Base-by-base conservation (phyloP, 1,140 invertebrate species). In the Euschistus heros region DNA sequence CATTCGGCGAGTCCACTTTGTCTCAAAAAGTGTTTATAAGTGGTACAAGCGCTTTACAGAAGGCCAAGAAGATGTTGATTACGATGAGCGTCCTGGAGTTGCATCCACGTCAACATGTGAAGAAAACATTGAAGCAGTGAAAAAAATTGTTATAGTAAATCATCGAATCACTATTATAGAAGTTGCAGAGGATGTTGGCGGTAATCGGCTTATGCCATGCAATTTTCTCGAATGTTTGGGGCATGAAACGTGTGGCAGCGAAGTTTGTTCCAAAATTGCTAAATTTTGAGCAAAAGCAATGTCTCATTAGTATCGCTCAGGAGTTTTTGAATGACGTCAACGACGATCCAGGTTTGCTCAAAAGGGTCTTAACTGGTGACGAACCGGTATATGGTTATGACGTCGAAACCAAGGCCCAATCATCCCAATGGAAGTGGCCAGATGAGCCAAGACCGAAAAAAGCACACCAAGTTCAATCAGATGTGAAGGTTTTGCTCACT, bases 91-190 rank as follows among this genome's bases (percentile, higher is more conserved):
- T 47, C 54, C 69, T 55, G 63, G 70, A 66, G 66, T 66, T 50
- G 68, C 69, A 50, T 67, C 67, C 61, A 71, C 67, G 65, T 70
- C 66, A 66, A 67, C 65, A 66, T 70, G 65, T 42, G 65, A 71
- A 68, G 70, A 71, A 68, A 70, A 71, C 61, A 59, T 72, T 42
- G 66, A 72, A 62, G 65, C 66, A 68, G 68, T 69, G 64, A 66
- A 70, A 52, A 50, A 68, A 68, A 70, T 70, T 37, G 67, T 71
- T 68, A 61, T 71, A 62, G 64, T 69, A 15, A 67, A 72, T 72
- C 63, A 68, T 65, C 66, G 61, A 70, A 69, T 69, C 59, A 70
- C 63, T 44, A 67, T 71, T 57, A 70, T 61, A 68, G 68, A 69
- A 69, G 69, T 71, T 52, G 63, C 66, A 68, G 63, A n/a, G n/a